A percentile compares a stretch with the other conserved stretches of the same genome.
Conservation (phyloP, 1,140 invertebrate genomes). For the Monomorium pharaonis region DNA sequence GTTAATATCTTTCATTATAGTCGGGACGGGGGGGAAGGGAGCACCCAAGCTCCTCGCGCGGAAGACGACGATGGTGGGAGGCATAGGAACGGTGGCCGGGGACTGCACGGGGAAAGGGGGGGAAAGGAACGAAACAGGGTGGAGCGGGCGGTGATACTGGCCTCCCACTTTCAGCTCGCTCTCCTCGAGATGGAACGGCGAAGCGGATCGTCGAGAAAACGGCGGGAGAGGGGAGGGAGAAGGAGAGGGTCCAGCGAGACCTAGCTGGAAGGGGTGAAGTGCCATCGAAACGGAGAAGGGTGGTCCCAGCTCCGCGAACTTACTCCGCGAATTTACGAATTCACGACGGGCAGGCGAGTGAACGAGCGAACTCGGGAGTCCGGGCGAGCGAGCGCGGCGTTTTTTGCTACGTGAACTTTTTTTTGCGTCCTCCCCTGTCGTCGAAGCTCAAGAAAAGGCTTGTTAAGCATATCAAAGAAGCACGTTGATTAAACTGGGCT, state of each 20-base stretch:
- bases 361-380: constrained; percentile 28
- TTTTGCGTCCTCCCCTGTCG: constrained; percentile 23
- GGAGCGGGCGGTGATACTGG: constrained; percentile 60
- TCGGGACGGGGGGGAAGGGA: constrained; percentile 57
- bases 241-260: constrained; percentile 51
- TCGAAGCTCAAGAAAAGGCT: constrained; percentile 43
- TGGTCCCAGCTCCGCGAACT: constrained; percentile 49
- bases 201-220: constrained; percentile 60
- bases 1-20: constrained; percentile 86
- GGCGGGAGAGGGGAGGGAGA: constrained; percentile 16
- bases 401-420: constrained; percentile 54
- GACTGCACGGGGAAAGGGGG: constrained; percentile 8
- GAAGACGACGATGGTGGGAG: constrained; percentile 45
- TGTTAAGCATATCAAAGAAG: constrained; percentile 54
- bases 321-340: constrained; percentile 62
- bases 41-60: constrained; percentile 27
- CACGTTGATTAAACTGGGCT: constrained; percentile 42
- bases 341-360: constrained; percentile 23
- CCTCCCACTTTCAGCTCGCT: constrained; percentile 53
- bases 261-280: constrained; percentile 71
- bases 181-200: constrained; percentile 64
- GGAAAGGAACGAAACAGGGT: constrained; percentile 38
- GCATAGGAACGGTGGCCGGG: background rate
- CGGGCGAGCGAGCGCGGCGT: constrained; percentile 24
- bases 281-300: constrained; percentile 67